phyloP scores from a whole-genome alignment of 2,888 invertebrate species.

The Caenorhabditis zanzibari region DNA sequence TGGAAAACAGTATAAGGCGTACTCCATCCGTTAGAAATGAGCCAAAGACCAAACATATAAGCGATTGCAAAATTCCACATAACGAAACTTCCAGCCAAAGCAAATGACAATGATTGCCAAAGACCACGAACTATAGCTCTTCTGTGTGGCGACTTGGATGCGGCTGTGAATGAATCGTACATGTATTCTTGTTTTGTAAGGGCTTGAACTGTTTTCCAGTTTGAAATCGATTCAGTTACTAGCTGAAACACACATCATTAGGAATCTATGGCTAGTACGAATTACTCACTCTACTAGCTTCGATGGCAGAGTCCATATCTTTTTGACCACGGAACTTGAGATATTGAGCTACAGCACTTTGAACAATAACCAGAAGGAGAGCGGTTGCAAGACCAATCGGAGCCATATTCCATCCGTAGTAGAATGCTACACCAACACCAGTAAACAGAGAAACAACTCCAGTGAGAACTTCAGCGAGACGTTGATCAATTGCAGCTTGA shows the following conservation, averaged over 20 bases:
- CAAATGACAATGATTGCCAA: conserved; percentile 74
- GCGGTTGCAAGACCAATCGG: conserved; percentile 79
- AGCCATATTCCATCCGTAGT: conserved; percentile 80
- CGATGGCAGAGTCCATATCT: conserved; percentile 77
- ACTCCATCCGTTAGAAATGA: conserved; percentile 70
- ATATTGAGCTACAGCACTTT: conserved; percentile 74
- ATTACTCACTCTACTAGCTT: conserved; percentile 72
- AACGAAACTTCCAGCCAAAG: conserved; percentile 73
- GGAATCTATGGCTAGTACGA: not conserved
- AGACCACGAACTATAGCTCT: conserved; percentile 75
- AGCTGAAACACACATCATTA: conserved; percentile 72
- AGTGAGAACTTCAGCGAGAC: conserved; percentile 78
- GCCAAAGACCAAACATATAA: conserved; percentile 77
- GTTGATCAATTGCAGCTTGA: conserved; percentile 83
- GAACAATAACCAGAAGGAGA: conserved; percentile 65
- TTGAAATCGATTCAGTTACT: conserved; percentile 84
- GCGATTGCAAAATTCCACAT: conserved; percentile 80
- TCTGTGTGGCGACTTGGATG: conserved; percentile 70
- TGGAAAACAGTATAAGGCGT: conserved; percentile 80
- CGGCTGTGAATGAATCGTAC: conserved; percentile 73
- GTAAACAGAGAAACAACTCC: conserved; percentile 74
- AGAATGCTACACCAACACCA: conserved; percentile 79
- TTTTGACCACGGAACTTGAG: conserved; percentile 76
- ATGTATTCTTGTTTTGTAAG: conserved; percentile 84
- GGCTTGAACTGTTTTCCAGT: conserved; percentile 84